Percentiles rank a stretch among this genome's conserved stretches.
Evolutionary conservation across 2,888 invertebrate genomes (phyloP).

Genomic region (Cephus nigrinus): DNA sequence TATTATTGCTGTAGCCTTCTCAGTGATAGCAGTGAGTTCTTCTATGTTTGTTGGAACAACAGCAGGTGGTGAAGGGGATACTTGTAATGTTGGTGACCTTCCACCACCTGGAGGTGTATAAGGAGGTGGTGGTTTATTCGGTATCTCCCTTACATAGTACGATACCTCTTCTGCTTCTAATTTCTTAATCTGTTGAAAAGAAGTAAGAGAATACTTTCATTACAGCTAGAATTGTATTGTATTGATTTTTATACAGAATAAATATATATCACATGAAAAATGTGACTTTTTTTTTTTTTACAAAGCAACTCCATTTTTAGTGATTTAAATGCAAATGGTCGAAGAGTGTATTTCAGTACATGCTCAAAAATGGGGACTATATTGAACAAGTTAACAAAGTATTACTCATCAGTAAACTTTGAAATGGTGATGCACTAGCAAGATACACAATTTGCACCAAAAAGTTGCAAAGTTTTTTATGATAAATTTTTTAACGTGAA

Average conservation of each 20-base stretch:
- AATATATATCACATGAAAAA: no score
- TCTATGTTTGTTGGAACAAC: conserved; percentile 66
- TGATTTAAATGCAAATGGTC: background rate
- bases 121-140: conserved; percentile 81
- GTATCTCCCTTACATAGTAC: conserved; percentile 75
- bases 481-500: no score
- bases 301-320: background rate
- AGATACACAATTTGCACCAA: no score
- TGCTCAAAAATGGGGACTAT: no score
- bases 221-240: background rate
- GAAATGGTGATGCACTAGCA: no score
- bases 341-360: no score
- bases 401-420: no score
- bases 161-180: conserved; percentile 70
- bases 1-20: conserved; percentile 66
- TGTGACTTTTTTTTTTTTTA: no score
- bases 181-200: conserved; percentile 69
- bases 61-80: conserved; percentile 54
- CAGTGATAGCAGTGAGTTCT: conserved; percentile 66
- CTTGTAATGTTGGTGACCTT: conserved; percentile 50
- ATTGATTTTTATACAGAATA: no score
- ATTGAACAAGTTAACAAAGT: no score
- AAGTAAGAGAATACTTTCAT: conserved; percentile 4
- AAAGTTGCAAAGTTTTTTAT: no score
- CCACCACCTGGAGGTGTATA: conserved; percentile 73